These are phyloP conservation scores for Trachops cirrhosus DNA, from an alignment of 2,797 vertebrate genomes.

Conservation along the genomic window DNA sequence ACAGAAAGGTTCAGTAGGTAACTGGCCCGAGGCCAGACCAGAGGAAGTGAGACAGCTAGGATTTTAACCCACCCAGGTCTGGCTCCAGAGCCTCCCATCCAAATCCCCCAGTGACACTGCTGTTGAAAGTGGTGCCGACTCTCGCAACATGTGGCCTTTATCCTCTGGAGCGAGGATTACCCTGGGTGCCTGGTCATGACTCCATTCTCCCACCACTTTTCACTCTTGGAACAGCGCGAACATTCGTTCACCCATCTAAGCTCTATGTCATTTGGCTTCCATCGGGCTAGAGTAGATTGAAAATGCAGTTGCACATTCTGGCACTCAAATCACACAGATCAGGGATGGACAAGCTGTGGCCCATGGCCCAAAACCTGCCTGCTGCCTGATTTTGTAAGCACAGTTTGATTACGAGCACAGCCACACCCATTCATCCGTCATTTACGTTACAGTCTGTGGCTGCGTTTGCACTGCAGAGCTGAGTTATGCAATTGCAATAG, in stretches of 20 bases:
- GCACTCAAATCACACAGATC: not conserved
- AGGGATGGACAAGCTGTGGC: not conserved
- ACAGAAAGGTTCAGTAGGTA: not conserved
- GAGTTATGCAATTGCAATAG: not conserved
- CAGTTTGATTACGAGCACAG: not conserved
- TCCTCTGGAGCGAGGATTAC: too few species aligned
- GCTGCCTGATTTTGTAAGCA: not conserved
- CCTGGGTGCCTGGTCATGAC: too few species aligned
- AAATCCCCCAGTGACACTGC: not conserved
- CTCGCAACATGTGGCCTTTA: fast-evolving
- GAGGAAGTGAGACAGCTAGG: not conserved
- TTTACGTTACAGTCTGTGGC: too few species aligned
- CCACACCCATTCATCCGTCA: not conserved
- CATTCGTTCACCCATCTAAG: not conserved
- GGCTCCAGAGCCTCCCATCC: too few species aligned
- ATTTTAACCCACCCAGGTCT: not conserved
- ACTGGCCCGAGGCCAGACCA: not conserved
- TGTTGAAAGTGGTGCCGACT: not conserved
- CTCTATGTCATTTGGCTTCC: not conserved
- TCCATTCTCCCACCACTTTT: not conserved
- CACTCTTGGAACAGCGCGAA: not conserved
- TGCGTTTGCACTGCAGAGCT: not conserved
- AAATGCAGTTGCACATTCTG: not conserved
- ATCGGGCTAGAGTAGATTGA: not conserved
- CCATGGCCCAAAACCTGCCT: not conserved